These are phyloP conservation scores for Eubasilissa regina DNA, from an alignment of 1,140 invertebrate species.

Conservation along the genomic window DNA sequence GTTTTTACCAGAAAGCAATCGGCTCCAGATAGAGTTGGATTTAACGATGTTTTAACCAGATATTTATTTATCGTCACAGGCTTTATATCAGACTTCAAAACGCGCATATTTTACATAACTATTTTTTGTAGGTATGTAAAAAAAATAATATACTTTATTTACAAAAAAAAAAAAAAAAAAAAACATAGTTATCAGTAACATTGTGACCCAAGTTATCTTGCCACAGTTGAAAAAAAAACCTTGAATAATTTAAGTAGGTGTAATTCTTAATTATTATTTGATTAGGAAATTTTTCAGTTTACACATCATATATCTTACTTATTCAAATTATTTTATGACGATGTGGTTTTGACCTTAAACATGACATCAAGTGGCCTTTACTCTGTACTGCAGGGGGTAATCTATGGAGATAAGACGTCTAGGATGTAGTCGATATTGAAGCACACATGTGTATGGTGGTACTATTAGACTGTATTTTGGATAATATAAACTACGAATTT, in stretches of 20 bases:
- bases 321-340: background rate
- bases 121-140: too few species aligned
- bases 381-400: background rate
- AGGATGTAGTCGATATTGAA: background rate
- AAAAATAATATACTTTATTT: too few species aligned
- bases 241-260: background rate
- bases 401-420: background rate
- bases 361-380: background rate
- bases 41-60: too few species aligned
- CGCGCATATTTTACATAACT: too few species aligned
- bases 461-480: background rate
- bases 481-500: background rate
- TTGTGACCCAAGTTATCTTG: background rate
- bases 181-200: background rate
- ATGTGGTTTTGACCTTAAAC: background rate
- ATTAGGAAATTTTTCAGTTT: background rate
- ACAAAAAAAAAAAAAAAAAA: background rate
- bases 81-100: too few species aligned
- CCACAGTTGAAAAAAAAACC: background rate
- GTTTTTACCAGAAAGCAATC: too few species aligned
- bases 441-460: background rate
- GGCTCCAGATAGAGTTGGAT: too few species aligned
- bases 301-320: background rate
- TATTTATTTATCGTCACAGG: too few species aligned
- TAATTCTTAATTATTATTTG: background rate